These are phyloP conservation scores for Umimayanthus kanabou DNA, from an alignment of 92 coral and sea anemone genomes.

Conservation along the genomic window DNA sequence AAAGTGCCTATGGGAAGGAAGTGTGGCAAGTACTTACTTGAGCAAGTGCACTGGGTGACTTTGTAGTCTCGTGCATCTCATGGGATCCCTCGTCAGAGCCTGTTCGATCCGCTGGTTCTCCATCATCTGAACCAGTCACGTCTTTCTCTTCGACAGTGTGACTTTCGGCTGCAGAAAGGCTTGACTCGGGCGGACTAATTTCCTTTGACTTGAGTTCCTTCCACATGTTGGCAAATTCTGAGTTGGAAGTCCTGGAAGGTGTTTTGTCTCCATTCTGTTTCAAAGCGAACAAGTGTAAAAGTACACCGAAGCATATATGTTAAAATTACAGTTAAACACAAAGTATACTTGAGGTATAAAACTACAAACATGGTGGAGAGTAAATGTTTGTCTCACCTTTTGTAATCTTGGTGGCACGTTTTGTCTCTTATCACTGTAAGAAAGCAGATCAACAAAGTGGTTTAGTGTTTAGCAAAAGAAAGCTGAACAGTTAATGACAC, in stretches of 20 bases:
- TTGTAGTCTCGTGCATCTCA: not conserved
- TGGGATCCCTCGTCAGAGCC: not conserved
- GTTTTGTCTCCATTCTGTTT: conserved; percentile 45
- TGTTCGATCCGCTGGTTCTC: not conserved
- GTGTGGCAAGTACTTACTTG: conserved; percentile 14
- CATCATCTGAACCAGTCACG: not conserved
- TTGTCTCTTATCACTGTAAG: conserved; percentile 33
- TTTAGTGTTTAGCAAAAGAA: not conserved
- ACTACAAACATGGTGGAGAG: not conserved
- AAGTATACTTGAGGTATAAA: not conserved
- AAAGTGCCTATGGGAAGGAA: too few relatives aligned
- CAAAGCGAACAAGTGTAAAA: not conserved
- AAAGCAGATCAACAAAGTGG: not conserved
- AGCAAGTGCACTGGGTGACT: not conserved
- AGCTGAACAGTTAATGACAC: not conserved
- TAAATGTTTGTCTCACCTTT: conserved; percentile 19
- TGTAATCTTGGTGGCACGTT: conserved; percentile 33
- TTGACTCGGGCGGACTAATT: conserved; percentile 54
- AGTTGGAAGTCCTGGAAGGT: conserved; percentile 42
- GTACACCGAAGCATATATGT: too few relatives aligned
- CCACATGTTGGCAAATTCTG: conserved; percentile 92
- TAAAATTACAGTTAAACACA: too few relatives aligned
- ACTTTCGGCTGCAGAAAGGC: not conserved
- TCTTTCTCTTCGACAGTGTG: conserved; percentile 1
- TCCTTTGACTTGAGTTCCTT: conserved; percentile 78